Base-by-base conservation (phyloP, 2,113 vertebrate species). In the Macaca mulatta region DNA sequence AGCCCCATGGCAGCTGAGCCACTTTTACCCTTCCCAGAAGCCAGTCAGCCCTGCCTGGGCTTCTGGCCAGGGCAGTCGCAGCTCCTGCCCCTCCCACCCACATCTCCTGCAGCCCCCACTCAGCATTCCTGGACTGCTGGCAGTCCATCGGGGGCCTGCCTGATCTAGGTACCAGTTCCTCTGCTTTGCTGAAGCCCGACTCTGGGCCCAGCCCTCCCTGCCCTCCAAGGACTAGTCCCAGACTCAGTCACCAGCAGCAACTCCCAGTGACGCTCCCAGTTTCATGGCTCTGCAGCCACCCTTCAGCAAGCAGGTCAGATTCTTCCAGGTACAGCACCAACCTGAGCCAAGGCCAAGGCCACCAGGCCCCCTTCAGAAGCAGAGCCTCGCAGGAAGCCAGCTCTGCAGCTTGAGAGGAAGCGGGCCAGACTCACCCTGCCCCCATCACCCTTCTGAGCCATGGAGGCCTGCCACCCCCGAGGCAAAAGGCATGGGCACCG, bases 121-220 rank as follows among this genome's bases (percentile, higher is more conserved):
- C 16, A 5, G 61, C 9, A 20, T 7, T 61, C 67, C 85, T 2
- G 32, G 16, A 0, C 13, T 2, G 2, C 32, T 0, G 2, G 17
- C 72, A 0, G 40, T 27, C 57, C 89, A 0, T n/a, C 45, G 2
- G 52, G 8, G 40, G 16, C 27, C 90, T 74, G 90, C 90, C 84
- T 23, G 22, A 48, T 30, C 45, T n/a, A 10, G 1, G 10, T 35
- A 70, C 50, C 61, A 4, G 7, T 8, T 35, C 11, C 40, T 61
- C 59, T 48, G 80, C 48, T 57, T 57, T 38, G 70, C 43, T 11
- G 10, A 59, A 43, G 32, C 43, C 75, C 9, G 0, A 5, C 48
- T 38, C 40, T 38, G 61, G 72, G 52, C 85, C 57, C 25, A n/a
- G 61, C 48, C 70, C 0, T 77, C 35, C 25, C 80, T 64, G 43